These are phyloP conservation scores for Alexandromys oeconomus DNA, from an alignment of 2,797 vertebrate species.

Conservation along the genomic window DNA sequence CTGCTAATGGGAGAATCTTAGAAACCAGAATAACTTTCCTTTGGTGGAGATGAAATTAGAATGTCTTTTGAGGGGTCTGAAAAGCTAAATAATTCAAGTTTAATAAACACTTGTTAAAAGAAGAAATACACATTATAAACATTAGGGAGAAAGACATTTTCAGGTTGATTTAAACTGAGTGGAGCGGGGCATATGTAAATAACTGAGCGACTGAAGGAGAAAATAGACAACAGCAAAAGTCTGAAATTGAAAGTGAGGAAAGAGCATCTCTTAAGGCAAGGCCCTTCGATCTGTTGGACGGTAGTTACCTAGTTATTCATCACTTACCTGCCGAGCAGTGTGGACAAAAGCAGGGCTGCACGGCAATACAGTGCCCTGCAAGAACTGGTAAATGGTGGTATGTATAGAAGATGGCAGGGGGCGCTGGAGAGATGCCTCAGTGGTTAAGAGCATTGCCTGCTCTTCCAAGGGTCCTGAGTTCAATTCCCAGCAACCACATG, in stretches of 20 bases:
- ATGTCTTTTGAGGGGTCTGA: background rate
- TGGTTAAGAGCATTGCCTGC: no score
- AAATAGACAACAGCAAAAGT: background rate
- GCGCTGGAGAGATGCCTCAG: no score
- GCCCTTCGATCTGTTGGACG: background rate
- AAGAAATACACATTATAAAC: constrained; percentile 16
- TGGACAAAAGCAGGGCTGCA: background rate
- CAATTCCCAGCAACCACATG: no score
- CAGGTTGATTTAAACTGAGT: background rate
- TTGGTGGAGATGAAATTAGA: background rate
- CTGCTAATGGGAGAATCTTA: background rate
- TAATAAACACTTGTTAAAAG: background rate
- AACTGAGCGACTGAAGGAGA: background rate
- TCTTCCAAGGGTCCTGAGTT: no score
- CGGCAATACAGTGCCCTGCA: background rate
- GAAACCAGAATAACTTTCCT: background rate
- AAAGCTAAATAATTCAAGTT: background rate
- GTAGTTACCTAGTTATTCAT: background rate
- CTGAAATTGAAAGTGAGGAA: background rate
- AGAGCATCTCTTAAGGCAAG: background rate
- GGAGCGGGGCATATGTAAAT: background rate
- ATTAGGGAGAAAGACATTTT: background rate
- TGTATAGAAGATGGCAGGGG: background rate
- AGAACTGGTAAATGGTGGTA: background rate
- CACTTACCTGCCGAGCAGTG: background rate